Percentiles rank a stretch among this genome's conserved stretches.
Conservation (phyloP, 2,113 vertebrate species). For the Bettongia penicillata region DNA sequence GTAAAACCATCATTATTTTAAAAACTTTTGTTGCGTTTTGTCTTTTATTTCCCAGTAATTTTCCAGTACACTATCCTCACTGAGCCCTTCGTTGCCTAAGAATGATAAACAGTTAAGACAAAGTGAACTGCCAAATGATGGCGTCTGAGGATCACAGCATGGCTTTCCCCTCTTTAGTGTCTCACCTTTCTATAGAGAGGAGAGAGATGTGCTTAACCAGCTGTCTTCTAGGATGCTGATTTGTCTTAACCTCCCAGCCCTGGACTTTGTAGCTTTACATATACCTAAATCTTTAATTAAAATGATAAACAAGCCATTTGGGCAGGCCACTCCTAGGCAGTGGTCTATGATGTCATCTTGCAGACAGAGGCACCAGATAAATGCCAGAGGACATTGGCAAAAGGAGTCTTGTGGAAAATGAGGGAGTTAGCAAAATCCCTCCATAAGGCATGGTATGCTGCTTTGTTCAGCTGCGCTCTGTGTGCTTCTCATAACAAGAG, state of each 20-base stretch:
- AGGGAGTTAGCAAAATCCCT: slow-evolving; percentile 56
- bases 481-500: slow-evolving; percentile 36
- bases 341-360: background rate
- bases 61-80: background rate
- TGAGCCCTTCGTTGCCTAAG: background rate
- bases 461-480: slow-evolving; percentile 17
- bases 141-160: background rate
- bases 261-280: background rate
- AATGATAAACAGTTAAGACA: background rate
- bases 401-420: slow-evolving; percentile 55
- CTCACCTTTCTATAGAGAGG: background rate
- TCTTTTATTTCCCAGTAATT: background rate
- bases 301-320: background rate
- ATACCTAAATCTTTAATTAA: background rate
- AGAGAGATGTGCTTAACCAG: background rate
- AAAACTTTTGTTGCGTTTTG: background rate
- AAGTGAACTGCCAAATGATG: background rate
- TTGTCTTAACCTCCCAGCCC: background rate
- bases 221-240: background rate
- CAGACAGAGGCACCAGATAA: slow-evolving; percentile 12
- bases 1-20: too few relatives aligned
- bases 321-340: background rate
- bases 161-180: background rate
- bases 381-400: slow-evolving; percentile 16
- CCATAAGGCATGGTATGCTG: slow-evolving; percentile 48